These are phyloP conservation scores for Eilema griseolum DNA, from an alignment of 2,888 invertebrate genomes.

Conservation along the genomic window DNA sequence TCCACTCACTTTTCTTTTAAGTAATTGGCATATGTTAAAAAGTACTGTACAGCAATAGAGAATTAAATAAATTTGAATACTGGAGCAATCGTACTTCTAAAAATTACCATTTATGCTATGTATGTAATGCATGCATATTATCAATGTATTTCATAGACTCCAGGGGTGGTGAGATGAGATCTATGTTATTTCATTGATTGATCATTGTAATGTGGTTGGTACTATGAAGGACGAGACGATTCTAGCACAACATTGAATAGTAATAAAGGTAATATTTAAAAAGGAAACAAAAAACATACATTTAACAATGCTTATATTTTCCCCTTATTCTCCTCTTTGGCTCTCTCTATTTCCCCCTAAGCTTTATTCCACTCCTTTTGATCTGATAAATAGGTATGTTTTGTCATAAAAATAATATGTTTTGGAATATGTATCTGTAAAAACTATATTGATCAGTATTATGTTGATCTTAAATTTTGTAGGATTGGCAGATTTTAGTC, in stretches of 20 bases:
- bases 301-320: not conserved
- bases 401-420: too few relatives aligned
- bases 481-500: conserved; percentile 40
- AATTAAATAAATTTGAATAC: not conserved
- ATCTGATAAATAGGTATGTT: too few relatives aligned
- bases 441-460: not conserved
- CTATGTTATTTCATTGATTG: not conserved
- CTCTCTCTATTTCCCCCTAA: not conserved
- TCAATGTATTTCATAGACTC: not conserved
- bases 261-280: not conserved
- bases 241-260: not conserved
- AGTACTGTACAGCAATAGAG: not conserved
- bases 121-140: not conserved
- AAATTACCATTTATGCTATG: not conserved
- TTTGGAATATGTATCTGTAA: not conserved
- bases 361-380: not conserved
- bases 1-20: not conserved
- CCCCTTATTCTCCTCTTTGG: not conserved
- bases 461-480: conserved; percentile 15
- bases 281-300: too few relatives aligned
- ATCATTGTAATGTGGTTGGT: not conserved
- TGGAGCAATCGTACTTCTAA: not conserved
- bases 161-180: not conserved
- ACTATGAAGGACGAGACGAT: not conserved
- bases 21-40: not conserved